Evolutionary conservation across 2,888 invertebrate species (phyloP).

Genomic region (Uloborus plumipes): DNA sequence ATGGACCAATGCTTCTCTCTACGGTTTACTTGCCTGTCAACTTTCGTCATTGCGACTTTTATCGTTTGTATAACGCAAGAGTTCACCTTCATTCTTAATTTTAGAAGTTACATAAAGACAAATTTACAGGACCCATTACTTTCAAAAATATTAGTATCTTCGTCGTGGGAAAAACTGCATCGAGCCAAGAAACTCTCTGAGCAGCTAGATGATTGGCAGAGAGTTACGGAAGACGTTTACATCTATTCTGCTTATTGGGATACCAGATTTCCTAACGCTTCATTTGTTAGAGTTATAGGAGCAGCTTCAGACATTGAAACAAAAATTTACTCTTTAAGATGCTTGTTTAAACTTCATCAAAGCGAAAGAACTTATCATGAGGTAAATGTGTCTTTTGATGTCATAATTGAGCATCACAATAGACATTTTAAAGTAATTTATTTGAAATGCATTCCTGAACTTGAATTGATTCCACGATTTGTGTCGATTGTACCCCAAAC

Average conservation of each 20-base stretch:
- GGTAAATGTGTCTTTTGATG: neutral
- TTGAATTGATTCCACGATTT: neutral
- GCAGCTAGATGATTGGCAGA: conserved; percentile 65
- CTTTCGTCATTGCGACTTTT: conserved; percentile 19
- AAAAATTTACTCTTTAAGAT: conserved; percentile 11
- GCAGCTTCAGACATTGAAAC: neutral
- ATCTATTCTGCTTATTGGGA: conserved; percentile 69
- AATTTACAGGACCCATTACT: neutral
- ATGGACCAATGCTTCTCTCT: conserved; percentile 20
- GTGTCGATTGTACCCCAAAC: conserved; percentile 26
- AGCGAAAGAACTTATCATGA: neutral
- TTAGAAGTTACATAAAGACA: conserved; percentile 18
- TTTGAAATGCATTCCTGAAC: conserved; percentile 14
- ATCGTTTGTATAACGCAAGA: conserved; percentile 32
- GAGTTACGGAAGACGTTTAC: conserved; percentile 67
- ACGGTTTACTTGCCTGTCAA: conserved; percentile 24
- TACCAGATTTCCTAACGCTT: conserved; percentile 30
- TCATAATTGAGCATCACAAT: conserved; percentile 45
- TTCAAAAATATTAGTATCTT: no score
- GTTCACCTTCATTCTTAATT: conserved; percentile 45
- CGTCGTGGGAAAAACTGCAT: no score
- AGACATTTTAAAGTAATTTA: conserved; percentile 21
- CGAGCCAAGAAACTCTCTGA: neutral
- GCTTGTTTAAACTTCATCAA: conserved; percentile 8
- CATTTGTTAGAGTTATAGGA: conserved; percentile 42